Evolutionary conservation across 2,888 invertebrate genomes (phyloP).

Genomic region (Oxystoma pomonae): DNA sequence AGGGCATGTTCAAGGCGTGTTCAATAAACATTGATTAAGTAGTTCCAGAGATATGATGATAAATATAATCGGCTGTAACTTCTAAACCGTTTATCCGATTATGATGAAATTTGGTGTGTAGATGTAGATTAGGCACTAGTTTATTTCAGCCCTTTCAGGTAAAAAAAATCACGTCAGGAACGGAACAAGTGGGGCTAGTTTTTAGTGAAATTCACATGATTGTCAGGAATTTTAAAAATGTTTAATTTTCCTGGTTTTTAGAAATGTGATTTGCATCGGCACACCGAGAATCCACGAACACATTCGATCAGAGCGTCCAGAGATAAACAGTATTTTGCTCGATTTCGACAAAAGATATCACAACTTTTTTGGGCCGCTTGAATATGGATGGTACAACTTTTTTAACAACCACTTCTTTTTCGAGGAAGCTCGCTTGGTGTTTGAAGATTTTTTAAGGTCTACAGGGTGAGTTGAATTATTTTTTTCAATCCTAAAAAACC

Average conservation of each 20-base stretch:
- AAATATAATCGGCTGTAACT: too few relatives aligned
- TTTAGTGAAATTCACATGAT: constrained; percentile 2
- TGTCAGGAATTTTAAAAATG: neutral
- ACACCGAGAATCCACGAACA: constrained; percentile 78
- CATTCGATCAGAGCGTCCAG: constrained; percentile 45
- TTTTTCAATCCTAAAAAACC: too few relatives aligned
- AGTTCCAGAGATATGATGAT: too few relatives aligned
- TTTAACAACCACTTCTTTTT: constrained; percentile 86
- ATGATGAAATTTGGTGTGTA: too few relatives aligned
- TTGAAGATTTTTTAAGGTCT: constrained; percentile 60
- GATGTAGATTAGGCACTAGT: too few relatives aligned
- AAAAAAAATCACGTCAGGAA: too few relatives aligned
- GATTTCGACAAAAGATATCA: constrained; percentile 77
- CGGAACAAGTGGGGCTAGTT: too few relatives aligned
- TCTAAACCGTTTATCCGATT: too few relatives aligned
- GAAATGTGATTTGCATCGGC: constrained; percentile 80
- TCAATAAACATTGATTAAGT: too few relatives aligned
- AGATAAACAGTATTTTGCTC: constrained; percentile 63
- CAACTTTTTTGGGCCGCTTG: constrained; percentile 58
- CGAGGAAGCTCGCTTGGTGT: constrained; percentile 53
- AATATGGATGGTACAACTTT: constrained; percentile 83
- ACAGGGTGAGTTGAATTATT: constrained; percentile 46
- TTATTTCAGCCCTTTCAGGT: too few relatives aligned
- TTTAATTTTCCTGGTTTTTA: constrained; percentile 40
- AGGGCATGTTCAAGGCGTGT: too few relatives aligned